phyloP scores from a whole-genome alignment of 1,140 invertebrate species.

The Zaprionus capensis region DNA sequence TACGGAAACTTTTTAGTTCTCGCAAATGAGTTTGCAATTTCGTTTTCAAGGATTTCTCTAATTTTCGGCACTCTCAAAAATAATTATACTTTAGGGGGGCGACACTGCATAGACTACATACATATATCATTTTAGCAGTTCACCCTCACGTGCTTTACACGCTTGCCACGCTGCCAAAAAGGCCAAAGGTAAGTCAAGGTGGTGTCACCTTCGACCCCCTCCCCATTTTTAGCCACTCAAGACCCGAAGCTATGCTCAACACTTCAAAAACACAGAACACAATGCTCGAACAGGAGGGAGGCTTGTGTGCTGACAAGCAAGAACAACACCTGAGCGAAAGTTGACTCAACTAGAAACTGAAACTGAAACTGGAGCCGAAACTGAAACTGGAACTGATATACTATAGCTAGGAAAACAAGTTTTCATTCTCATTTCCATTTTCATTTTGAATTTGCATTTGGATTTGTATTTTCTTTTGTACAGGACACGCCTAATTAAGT shows the following conservation, averaged over 20 bases:
- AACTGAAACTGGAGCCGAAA: not conserved
- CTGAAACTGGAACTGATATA: conserved; percentile 10
- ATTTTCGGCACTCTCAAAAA: conserved; percentile 14
- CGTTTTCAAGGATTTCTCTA: conserved; percentile 20
- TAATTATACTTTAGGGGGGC: conserved; percentile 20
- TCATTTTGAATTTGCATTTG: conserved; percentile 19
- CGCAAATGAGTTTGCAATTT: conserved; percentile 12
- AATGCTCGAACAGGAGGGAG: conserved; percentile 7
- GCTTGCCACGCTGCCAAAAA: conserved; percentile 51
- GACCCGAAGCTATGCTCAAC: conserved; percentile 37
- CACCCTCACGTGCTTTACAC: conserved; percentile 1
- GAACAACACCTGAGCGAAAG: conserved; percentile 66
- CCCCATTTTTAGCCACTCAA: not conserved
- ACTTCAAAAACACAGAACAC: conserved; percentile 39
- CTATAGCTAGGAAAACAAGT: conserved; percentile 28
- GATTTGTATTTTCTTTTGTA: conserved; percentile 10
- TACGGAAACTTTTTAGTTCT: not conserved
- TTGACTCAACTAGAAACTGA: conserved; percentile 54
- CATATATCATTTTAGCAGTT: conserved; percentile 2
- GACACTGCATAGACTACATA: not conserved
- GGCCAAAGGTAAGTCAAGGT: conserved; percentile 69
- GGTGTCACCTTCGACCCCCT: conserved; percentile 22
- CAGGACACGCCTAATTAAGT: conserved; percentile 37
- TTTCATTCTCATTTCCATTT: conserved; percentile 62
- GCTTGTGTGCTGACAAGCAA: conserved; percentile 59